Base-by-base conservation (phyloP, 53 echinoderm and acorn worm genomes). In the Luidia sarsii region DNA sequence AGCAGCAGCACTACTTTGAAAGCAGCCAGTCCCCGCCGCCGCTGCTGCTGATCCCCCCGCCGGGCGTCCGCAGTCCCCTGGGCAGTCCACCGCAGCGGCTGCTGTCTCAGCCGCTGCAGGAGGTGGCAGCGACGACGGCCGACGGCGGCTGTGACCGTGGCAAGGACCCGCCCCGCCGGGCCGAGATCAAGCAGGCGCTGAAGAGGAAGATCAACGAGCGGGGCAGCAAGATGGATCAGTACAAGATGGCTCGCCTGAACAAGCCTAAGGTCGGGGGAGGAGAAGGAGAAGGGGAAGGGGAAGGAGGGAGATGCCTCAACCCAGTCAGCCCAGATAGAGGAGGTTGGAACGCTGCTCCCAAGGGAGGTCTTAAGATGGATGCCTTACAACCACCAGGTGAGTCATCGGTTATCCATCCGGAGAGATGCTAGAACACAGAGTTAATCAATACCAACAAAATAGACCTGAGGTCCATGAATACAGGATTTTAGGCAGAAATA, bases 171-270 rank as follows among this genome's bases (percentile, higher is more conserved):
- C 74, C 39, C 41, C 82, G 13, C 41, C 82, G 13, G 19, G 20
- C 50, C 1, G 33, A 18, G 30, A 25, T 59, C 9, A 59, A 77
- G 39, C 77, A 43, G 57, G 50, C 64, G 24, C 61, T 83, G 34
- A 88, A 88, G 54, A 65, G 88, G 19, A 88, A 88, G 24, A 72
- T 39, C 10, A 82, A 88, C 67, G 70, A 46, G 3, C 73, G 57
- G 27, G 53, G 70, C 33, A 56, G 66, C 54, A 57, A 72, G 57
- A 21, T 9, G 13, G 24, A 65, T 3, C 43, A 34, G 9, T 48
- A 32, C 77, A 77, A 77, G n/a, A 19, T 77, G 62, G 77, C 77
- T 19, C 52, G 46, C 32, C 27, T 73, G 46, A 39, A 82, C 15
- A 45, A 71, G 6, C n/a, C n/a, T n/a, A n/a, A n/a, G n/a, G n/a